Conservation (phyloP, 2,888 invertebrate species). For the Tubulanus polymorphus region DNA sequence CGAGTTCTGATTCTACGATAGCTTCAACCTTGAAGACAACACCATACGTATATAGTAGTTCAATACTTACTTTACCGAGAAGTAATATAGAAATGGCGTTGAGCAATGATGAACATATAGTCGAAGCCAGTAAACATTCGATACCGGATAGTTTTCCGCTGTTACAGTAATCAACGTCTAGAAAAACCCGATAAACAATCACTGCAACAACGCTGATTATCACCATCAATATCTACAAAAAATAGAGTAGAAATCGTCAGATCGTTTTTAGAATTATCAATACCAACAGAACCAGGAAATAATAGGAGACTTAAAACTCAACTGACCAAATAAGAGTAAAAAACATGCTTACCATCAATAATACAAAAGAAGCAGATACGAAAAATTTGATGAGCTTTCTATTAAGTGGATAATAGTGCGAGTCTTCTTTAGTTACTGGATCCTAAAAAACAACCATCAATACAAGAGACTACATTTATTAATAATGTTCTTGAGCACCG, state of each 20-base stretch:
- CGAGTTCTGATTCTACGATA: too few species aligned
- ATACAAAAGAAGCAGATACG: conserved; percentile 40
- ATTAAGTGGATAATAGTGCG: conserved; percentile 50
- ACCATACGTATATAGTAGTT: too few species aligned
- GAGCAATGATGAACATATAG: conserved; percentile 51
- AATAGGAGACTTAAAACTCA: too few species aligned
- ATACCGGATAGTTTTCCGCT: conserved; percentile 19
- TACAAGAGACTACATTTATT: background rate
- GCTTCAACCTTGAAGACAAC: too few species aligned
- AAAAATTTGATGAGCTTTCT: conserved; percentile 40
- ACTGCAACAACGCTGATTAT: conserved; percentile 46
- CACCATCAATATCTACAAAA: conserved; percentile 44
- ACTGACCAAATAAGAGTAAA: background rate
- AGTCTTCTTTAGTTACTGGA: conserved; percentile 48
- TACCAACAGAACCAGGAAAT: too few species aligned
- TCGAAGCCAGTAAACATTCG: conserved; percentile 46
- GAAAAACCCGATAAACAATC: conserved; percentile 50
- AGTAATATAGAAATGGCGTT: conserved; percentile 55
- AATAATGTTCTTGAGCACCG: too few species aligned
- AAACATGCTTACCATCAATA: conserved; percentile 40
- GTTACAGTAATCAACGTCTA: conserved; percentile 43
- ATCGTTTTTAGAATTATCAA: background rate
- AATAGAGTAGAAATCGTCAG: background rate
- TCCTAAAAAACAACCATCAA: conserved; percentile 32
- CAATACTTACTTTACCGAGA: conserved; percentile 52